Conservation (phyloP, 2,113 vertebrate genomes). For the Aramus guarauna region DNA sequence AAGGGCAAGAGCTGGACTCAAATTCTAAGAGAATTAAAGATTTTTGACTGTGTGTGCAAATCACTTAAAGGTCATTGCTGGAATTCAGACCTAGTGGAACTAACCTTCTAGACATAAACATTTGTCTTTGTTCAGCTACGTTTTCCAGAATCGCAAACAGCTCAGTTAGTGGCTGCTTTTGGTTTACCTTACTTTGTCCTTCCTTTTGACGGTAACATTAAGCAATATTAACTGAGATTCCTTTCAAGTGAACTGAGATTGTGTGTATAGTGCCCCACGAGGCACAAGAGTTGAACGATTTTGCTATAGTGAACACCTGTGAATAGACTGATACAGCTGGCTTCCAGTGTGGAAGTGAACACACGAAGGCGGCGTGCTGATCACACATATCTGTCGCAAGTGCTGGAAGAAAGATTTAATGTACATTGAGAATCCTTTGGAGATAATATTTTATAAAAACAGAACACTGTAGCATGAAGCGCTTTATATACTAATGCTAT, state of each 20-base stretch:
- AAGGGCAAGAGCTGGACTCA: background rate
- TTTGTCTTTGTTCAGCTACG: background rate
- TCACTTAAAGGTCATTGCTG: background rate
- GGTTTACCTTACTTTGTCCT: background rate
- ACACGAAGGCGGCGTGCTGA: background rate
- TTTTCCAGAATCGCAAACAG: background rate
- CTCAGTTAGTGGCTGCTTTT: background rate
- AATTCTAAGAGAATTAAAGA: background rate
- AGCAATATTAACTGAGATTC: background rate
- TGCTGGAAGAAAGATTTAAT: background rate
- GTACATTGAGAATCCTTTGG: background rate
- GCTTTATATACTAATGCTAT: background rate
- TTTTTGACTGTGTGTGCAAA: background rate
- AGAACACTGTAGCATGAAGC: background rate
- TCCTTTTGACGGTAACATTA: background rate
- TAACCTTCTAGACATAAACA: background rate
- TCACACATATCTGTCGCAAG: background rate
- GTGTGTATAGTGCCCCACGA: background rate
- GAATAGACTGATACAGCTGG: background rate
- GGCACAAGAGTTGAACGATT: background rate
- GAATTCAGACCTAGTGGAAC: background rate
- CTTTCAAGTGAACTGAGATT: background rate
- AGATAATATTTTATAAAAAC: slow-evolving; percentile 4
- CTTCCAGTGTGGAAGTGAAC: background rate
- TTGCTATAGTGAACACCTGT: background rate